Conservation (phyloP, 2,797 vertebrate species). For the Aphelocoma californica region DNA sequence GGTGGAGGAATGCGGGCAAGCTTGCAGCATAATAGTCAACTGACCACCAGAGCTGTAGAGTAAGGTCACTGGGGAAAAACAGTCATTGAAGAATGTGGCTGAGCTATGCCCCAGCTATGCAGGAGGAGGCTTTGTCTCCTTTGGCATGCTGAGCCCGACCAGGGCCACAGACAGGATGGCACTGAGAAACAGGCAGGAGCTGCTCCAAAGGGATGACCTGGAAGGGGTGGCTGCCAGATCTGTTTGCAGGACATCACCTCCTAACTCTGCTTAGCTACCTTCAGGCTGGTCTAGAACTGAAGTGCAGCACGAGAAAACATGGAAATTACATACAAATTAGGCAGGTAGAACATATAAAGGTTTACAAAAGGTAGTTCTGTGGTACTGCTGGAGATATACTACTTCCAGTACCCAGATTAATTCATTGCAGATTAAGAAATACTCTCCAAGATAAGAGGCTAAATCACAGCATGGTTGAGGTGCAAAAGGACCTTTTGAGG, state of each 20-base stretch:
- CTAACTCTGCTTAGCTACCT: not conserved
- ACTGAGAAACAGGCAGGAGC: not conserved
- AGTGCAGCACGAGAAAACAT: not conserved
- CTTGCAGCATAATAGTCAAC: slow-evolving; percentile 55
- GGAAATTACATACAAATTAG: not conserved
- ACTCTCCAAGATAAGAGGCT: not conserved
- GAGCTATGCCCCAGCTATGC: slow-evolving; percentile 61
- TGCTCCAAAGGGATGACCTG: not conserved
- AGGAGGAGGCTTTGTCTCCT: slow-evolving; percentile 54
- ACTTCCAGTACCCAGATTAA: not conserved
- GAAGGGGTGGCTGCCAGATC: not conserved
- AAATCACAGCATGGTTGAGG: not conserved
- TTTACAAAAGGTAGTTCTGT: not conserved
- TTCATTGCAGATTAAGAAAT: not conserved
- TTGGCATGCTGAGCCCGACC: slow-evolving; percentile 26
- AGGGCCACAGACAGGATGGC: slow-evolving; percentile 20
- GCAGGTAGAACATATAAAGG: not conserved
- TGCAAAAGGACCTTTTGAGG: not conserved
- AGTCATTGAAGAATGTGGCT: slow-evolving; percentile 53
- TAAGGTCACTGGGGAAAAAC: slow-evolving; percentile 63
- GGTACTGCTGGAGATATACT: not conserved
- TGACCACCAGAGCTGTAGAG: slow-evolving; percentile 60
- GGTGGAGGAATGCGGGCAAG: slow-evolving; percentile 62
- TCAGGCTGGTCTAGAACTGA: not conserved
- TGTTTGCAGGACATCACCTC: not conserved